These are phyloP conservation scores for Dicrurus megarhynchus DNA, from an alignment of 2,113 vertebrate species.

Conservation along the genomic window DNA sequence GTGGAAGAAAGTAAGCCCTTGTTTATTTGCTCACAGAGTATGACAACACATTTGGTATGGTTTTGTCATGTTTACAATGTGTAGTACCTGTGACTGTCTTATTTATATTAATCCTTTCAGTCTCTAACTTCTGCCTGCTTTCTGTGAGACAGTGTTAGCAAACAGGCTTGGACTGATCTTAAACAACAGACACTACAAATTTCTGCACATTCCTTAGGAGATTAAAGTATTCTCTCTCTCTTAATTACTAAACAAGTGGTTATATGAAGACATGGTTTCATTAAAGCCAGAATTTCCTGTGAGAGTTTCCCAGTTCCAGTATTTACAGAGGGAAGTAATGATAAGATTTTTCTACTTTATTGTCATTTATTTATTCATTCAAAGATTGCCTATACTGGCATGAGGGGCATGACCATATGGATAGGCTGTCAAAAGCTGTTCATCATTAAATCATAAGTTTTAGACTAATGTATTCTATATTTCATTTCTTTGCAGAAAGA, in stretches of 20 bases:
- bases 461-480: not conserved
- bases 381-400: not conserved
- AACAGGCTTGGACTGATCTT: not conserved
- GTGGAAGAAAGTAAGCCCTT: not conserved
- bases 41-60: not conserved
- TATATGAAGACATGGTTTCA: not conserved
- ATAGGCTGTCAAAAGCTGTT: not conserved
- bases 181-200: not conserved
- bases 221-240: not conserved
- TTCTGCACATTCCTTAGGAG: not conserved
- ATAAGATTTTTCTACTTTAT: not conserved
- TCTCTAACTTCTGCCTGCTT: not conserved
- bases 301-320: not conserved
- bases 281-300: not conserved
- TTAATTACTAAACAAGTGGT: not conserved
- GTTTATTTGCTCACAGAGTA: not conserved
- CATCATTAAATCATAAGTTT: not conserved
- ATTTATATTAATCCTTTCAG: not conserved
- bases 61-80: not conserved
- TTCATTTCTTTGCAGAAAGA: not conserved
- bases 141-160: not conserved
- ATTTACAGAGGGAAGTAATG: not conserved
- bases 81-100: not conserved
- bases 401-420: not conserved
- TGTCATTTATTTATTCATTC: not conserved